Conservation (phyloP, 2,888 invertebrate genomes). For the Dynastes maya region DNA sequence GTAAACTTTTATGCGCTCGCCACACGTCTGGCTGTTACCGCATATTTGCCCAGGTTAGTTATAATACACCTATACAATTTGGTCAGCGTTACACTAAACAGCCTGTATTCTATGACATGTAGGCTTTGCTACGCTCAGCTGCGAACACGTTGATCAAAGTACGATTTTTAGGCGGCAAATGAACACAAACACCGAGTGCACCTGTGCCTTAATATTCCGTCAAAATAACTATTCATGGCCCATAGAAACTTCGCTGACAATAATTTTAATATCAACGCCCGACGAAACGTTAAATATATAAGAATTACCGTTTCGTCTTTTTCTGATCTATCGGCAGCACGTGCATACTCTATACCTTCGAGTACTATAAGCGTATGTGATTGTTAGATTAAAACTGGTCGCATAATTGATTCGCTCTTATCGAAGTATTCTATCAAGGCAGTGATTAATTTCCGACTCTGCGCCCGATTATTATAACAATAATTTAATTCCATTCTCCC, state of each 20-base stretch:
- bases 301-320: constrained; percentile 40
- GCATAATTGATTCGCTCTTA: constrained; percentile 50
- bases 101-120: background rate
- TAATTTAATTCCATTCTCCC: constrained; percentile 42
- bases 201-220: constrained; percentile 45
- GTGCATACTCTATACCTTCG: background rate
- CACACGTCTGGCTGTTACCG: no score
- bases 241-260: constrained; percentile 41
- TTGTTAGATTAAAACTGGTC: constrained; percentile 47
- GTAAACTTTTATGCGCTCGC: no score
- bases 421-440: constrained; percentile 47
- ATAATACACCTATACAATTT: no score
- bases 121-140: background rate
- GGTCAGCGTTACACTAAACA: no score
- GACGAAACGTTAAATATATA: constrained; percentile 33
- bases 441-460: constrained; percentile 47
- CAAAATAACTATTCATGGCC: constrained; percentile 40
- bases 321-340: constrained; percentile 14
- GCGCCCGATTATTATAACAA: constrained; percentile 41
- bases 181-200: constrained; percentile 19
- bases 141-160: constrained; percentile 7
- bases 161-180: constrained; percentile 38
- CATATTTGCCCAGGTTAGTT: no score
- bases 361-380: constrained; percentile 9
- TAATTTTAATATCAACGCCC: constrained; percentile 35